These are phyloP conservation scores for Danio aesculapii DNA, from an alignment of 2,797 vertebrate genomes.

Conservation along the genomic window DNA sequence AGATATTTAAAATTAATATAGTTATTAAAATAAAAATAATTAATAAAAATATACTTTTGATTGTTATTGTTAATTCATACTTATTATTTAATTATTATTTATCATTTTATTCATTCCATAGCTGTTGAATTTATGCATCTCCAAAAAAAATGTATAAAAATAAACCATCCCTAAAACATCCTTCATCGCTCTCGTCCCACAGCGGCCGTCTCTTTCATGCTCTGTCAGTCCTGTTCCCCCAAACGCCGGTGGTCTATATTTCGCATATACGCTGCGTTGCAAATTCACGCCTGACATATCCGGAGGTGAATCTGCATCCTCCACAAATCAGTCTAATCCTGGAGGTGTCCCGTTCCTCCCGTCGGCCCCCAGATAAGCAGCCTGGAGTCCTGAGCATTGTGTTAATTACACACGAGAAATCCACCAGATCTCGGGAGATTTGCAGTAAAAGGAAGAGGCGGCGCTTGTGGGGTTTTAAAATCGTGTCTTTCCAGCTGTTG, in stretches of 20 bases:
- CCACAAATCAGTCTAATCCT: slow-evolving; percentile 49
- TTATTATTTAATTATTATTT: too few species aligned
- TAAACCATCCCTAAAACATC: background rate
- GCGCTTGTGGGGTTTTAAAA: background rate
- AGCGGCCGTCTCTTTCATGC: slow-evolving; percentile 36
- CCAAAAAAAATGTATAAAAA: background rate
- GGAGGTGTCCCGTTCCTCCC: background rate
- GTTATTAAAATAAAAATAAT: too few species aligned
- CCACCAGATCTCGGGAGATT: slow-evolving; percentile 40
- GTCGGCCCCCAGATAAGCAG: slow-evolving; percentile 44
- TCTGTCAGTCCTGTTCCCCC: slow-evolving; percentile 26
- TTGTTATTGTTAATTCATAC: too few species aligned
- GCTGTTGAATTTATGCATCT: slow-evolving; percentile 15
- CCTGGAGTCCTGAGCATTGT: background rate
- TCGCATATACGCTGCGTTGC: slow-evolving; percentile 11
- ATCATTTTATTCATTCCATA: background rate
- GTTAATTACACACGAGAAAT: slow-evolving; percentile 46
- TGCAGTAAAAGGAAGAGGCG: background rate
- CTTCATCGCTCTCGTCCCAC: background rate
- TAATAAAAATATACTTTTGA: too few species aligned
- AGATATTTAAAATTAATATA: too few species aligned
- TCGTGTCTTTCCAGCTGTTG: slow-evolving; percentile 33
- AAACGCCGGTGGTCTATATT: slow-evolving; percentile 8
- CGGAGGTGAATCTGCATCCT: slow-evolving; percentile 35
- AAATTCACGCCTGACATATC: slow-evolving; percentile 19